A percentile compares a stretch with the other conserved stretches of the same genome.
phyloP scores from a whole-genome alignment of 2,113 vertebrate genomes.

The Aptenodytes patagonicus region DNA sequence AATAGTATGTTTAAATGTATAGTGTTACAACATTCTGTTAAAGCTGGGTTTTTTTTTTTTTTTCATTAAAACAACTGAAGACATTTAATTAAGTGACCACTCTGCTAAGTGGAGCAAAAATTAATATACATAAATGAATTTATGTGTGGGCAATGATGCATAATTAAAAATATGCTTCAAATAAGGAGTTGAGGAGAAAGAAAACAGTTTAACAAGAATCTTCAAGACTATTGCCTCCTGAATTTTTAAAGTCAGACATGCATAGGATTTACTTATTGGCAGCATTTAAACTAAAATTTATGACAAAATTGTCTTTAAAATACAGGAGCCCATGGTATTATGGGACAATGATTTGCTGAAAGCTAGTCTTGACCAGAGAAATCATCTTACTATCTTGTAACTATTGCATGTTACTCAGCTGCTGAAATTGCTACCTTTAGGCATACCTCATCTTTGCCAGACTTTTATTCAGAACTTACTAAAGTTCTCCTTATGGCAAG shows the following conservation, averaged over 20 bases:
- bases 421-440: not conserved
- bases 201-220: slow-evolving; percentile 64
- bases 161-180: slow-evolving; percentile 74
- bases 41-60: slow-evolving; percentile 27
- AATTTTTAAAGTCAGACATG: slow-evolving; percentile 20
- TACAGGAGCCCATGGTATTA: not conserved
- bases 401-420: not conserved
- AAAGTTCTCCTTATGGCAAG: not conserved
- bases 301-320: not conserved
- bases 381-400: not conserved
- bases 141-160: slow-evolving; percentile 72
- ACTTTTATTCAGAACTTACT: not conserved
- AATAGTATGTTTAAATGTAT: slow-evolving; percentile 73
- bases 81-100: slow-evolving; percentile 83
- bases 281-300: not conserved
- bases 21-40: slow-evolving; percentile 61
- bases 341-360: not conserved
- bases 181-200: slow-evolving; percentile 59
- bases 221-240: slow-evolving; percentile 9
- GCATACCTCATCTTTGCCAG: not conserved
- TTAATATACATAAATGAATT: slow-evolving; percentile 80
- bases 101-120: slow-evolving; percentile 81
- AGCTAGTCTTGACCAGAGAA: not conserved
- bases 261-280: not conserved
- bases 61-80: slow-evolving; percentile 80